A percentile compares a stretch with the other conserved stretches of the same genome.
Conservation (phyloP, 2,888 invertebrate genomes). For the Gisinianus flammeolus region DNA sequence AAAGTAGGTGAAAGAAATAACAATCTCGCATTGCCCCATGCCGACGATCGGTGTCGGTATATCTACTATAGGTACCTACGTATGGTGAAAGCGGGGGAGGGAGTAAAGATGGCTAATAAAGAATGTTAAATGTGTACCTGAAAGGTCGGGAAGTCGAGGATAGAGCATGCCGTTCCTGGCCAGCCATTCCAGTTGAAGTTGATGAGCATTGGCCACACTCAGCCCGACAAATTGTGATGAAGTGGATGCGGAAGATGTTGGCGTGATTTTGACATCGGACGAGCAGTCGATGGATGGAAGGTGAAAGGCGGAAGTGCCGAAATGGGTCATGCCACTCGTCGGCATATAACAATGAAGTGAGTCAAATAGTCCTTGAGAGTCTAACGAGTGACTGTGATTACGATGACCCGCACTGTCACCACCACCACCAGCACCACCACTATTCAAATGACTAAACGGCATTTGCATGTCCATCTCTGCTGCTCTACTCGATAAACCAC, state of each 20-base stretch:
- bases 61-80: no score
- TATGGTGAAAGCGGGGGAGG: no score
- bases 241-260: slow-evolving; percentile 32
- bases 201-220: slow-evolving; percentile 69
- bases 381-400: slow-evolving; percentile 29
- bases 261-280: slow-evolving; percentile 62
- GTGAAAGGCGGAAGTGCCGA: slow-evolving; percentile 60
- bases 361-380: slow-evolving; percentile 45
- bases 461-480: slow-evolving; percentile 42
- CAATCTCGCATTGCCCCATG: no score
- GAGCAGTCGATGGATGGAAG: slow-evolving; percentile 33
- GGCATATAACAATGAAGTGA: slow-evolving; percentile 56
- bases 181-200: slow-evolving; percentile 86
- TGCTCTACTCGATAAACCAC: slow-evolving; percentile 38
- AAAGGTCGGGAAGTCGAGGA: slow-evolving; percentile 82
- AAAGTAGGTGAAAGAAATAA: no score
- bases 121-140: no score
- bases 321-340: slow-evolving; percentile 54
- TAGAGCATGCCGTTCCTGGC: slow-evolving; percentile 92
- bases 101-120: no score
- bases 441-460: no score
- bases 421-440: slow-evolving; percentile 22
- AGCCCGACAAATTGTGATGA: slow-evolving; percentile 52
- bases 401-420: not conserved
- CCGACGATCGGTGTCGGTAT: no score